Base-by-base conservation (phyloP, 1,140 invertebrate species). In the Leptinotarsa lineolata region DNA sequence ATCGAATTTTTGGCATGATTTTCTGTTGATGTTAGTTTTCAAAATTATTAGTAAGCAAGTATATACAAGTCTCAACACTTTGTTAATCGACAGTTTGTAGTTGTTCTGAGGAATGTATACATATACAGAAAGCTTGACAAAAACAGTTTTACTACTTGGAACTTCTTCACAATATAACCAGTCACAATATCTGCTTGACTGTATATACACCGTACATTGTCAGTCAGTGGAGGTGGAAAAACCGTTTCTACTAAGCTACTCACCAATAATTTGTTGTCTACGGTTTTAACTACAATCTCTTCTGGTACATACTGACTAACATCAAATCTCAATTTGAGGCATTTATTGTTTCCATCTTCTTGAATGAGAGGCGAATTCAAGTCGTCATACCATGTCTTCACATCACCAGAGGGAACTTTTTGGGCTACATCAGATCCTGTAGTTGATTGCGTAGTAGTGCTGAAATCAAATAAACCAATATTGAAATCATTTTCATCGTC, bases 261-360 rank as follows among this genome's bases (percentile, higher is more conserved):
- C 86, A 97, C 95, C 90, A 97, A 88, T 77, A 97, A 88, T 89
- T 97, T 97, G 86, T 97, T 97, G 86, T 97, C 95, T 68, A 97
- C 95, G 76, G 95, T 97, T 86, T 97, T 97, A 69, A 98, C 95
- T 79, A 97, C 94, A 84, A 98, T 97, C 88, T 98, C 95, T 83
- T 97, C 95, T 13, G 95, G 95, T 64, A 92, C 92, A 85, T 97
- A 97, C 86, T 97, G 94, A 82, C 94, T 96, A 64, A 97, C 95
- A 82, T 98, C 96, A 85, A 97, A 98, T 81, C 95, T 89, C 18
- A 97, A 89, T 83, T 97, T 97, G 54, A 97, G 86, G 81, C 91
- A 91, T 86, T 97, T 97, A 86, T 91, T 94, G 80, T 95, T 92
- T 22, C 94, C 94, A 83, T 95, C 94, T 76, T 96, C 93, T 82